These are phyloP conservation scores for Potamarius usumacintae DNA, from an alignment of 2,113 vertebrate genomes.

Conservation along the genomic window DNA sequence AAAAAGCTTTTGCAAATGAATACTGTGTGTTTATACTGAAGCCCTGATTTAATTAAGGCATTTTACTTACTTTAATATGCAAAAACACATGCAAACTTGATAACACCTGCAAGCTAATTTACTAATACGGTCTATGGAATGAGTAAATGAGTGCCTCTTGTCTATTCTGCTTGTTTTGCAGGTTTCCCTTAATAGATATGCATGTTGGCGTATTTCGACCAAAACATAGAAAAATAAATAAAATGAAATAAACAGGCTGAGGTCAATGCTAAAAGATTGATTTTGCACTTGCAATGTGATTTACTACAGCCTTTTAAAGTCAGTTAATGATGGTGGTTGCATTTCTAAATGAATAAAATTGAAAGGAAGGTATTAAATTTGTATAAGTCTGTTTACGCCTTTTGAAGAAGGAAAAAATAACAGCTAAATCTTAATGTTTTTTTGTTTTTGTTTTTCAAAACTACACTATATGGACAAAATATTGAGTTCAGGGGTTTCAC, in stretches of 20 bases:
- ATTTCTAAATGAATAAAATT: not conserved
- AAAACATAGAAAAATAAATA: not conserved
- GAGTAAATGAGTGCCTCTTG: not conserved
- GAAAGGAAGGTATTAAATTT: not conserved
- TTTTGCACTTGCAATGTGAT: not conserved
- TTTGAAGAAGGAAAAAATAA: not conserved
- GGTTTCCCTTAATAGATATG: not conserved
- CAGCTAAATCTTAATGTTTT: no score
- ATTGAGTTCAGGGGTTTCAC: not conserved
- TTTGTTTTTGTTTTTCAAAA: no score
- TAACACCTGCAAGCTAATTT: not conserved
- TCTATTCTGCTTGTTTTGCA: not conserved
- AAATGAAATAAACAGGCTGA: not conserved
- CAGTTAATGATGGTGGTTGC: not conserved
- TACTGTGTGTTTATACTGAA: not conserved
- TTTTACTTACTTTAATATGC: no score
- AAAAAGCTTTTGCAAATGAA: conserved; percentile 71
- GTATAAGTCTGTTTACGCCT: not conserved
- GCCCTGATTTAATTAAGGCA: not conserved
- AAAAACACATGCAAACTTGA: not conserved
- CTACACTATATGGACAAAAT: not conserved
- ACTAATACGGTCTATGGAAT: not conserved
- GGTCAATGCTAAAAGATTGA: not conserved
- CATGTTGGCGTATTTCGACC: not conserved
- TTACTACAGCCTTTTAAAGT: not conserved